Percentiles rank a stretch among this genome's conserved stretches.
phyloP scores from a whole-genome alignment of 2,113 vertebrate genomes.

The Archocentrus centrarchus region DNA sequence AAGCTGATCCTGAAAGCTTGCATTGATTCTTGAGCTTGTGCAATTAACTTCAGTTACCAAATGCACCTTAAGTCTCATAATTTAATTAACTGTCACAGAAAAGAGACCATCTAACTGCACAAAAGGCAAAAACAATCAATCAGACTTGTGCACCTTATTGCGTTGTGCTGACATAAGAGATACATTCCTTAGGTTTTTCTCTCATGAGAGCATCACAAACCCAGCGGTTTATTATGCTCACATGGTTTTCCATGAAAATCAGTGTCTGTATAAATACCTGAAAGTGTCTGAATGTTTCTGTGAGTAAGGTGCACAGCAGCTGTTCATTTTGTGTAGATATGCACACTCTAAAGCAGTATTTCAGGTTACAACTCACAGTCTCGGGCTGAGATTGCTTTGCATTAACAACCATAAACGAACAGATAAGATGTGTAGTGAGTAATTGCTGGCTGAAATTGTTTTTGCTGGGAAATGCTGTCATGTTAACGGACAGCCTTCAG shows the following conservation, averaged over 20 bases:
- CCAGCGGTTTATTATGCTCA: not conserved
- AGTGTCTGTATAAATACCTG: conserved; percentile 26
- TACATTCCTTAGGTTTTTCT: conserved; percentile 36
- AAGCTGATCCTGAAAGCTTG: not conserved
- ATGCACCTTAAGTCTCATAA: not conserved
- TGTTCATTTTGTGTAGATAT: not conserved
- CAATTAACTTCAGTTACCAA: not conserved
- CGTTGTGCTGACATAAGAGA: not conserved
- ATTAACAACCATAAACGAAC: not conserved
- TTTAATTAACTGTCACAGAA: not conserved
- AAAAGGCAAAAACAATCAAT: conserved; percentile 10
- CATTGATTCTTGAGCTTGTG: not conserved
- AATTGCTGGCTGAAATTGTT: not conserved
- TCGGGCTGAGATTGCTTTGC: not conserved
- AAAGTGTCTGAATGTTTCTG: conserved; percentile 29
- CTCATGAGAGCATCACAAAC: conserved; percentile 1
- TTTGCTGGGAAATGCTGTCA: conserved; percentile 8
- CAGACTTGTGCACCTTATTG: not conserved
- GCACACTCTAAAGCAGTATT: conserved; percentile 42
- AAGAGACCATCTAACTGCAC: not conserved
- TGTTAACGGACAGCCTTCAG: not conserved
- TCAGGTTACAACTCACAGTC: conserved; percentile 23
- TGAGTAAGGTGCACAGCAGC: not conserved
- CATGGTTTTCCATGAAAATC: not conserved
- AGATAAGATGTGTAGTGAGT: not conserved